Evolutionary conservation across 2,888 invertebrate genomes (phyloP), one percentile per base, ranked within the genome.

Genomic region (Agriopis marginaria): DNA sequence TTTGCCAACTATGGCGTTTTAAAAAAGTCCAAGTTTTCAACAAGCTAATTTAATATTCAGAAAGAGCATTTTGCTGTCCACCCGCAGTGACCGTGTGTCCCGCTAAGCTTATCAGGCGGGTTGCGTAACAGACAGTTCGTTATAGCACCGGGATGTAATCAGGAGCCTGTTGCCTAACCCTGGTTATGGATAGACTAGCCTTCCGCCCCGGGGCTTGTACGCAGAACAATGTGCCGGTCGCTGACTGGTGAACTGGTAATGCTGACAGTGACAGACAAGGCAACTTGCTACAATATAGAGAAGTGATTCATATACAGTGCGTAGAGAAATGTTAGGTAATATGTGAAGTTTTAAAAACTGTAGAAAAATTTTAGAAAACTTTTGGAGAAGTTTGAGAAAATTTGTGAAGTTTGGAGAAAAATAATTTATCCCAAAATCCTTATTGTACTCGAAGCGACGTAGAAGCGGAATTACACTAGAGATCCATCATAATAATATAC

Each of bases 91-190:
- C 79, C 42, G 78, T 82, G 68, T 81, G 82, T 82, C 71, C n/a
- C 69, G 12, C 39, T 42, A 54, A 47, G 68, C 76, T 82, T 85
- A 85, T 84, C 84, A 70, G 42, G 12, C 23, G 53, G 32, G 69
- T 73, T 75, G 67, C 73, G 72, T 68, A 71, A 76, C 65, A 69
- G 71, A 68, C 68, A 68, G 68, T 75, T 72, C 60, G 71, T 72
- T 72, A 68, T 61, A 51, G 32, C 53, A 59, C 67, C 69, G 73
- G 72, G 66, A 66, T 61, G 66, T 72, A 72, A 75, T 75, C 75
- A 62, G 73, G 39, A 60, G 62, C 71, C 59, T 70, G 70, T 70
- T 70, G 63, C 70, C 56, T 69, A 51, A 65, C 70, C 53, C 40
- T 8, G 60, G 60, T 64, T 68, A 61, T 68, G 45, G 10, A 58